Evolutionary conservation across 1,140 invertebrate genomes (phyloP).

Genomic region (Marisa cornuarietis): DNA sequence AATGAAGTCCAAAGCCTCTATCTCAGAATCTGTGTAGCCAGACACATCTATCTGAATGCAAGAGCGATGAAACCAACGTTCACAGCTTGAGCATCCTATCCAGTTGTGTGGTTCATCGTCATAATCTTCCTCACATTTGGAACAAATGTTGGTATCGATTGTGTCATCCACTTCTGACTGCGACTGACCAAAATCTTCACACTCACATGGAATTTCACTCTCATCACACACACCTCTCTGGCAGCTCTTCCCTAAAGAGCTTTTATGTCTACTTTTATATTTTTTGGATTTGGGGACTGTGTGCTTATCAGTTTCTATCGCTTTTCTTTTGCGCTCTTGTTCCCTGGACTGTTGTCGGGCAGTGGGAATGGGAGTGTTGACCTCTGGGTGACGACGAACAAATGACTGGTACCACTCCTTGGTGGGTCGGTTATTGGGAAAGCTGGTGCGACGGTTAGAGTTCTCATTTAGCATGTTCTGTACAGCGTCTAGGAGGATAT

Average conservation of each 20-base stretch:
- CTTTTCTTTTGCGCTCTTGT: constrained; percentile 19
- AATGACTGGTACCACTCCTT: constrained; percentile 20
- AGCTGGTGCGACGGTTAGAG: constrained; percentile 11
- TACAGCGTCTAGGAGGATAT: constrained; percentile 10
- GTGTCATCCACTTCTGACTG: constrained; percentile 3
- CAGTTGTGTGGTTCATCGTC: constrained; percentile 14
- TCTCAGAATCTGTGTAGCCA: constrained; percentile 18
- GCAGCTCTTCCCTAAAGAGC: too few relatives aligned
- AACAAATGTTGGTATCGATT: constrained; percentile 24
- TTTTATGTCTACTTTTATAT: too few relatives aligned
- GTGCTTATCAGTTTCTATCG: constrained; percentile 1
- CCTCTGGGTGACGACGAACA: constrained; percentile 2
- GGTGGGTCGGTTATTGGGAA: constrained; percentile 15
- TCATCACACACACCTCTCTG: too few relatives aligned
- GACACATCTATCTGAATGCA: constrained; percentile 22
- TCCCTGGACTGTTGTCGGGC: constrained; percentile 13
- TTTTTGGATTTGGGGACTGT: background rate
- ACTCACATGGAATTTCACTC: background rate
- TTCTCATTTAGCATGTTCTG: constrained; percentile 19
- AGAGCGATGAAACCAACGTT: constrained; percentile 20
- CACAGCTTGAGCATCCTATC: constrained; percentile 21
- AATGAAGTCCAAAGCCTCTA: constrained; percentile 19
- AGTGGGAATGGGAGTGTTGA: constrained; percentile 10
- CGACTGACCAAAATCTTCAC: constrained; percentile 7
- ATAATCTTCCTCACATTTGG: constrained; percentile 16